Conservation (phyloP, 2,888 invertebrate genomes). For the Hypercompe scribonia region DNA sequence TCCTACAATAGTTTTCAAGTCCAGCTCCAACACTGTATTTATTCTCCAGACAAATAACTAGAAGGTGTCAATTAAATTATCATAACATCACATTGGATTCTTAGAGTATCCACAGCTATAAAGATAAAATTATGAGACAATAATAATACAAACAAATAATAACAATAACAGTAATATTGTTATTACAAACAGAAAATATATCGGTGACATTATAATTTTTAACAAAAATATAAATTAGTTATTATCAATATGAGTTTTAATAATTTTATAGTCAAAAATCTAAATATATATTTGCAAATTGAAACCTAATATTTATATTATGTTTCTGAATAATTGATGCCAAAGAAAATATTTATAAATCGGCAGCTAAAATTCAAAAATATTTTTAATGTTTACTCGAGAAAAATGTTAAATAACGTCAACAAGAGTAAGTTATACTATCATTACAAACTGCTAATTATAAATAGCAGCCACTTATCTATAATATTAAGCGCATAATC, state of each 20-base stretch:
- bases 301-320: not conserved
- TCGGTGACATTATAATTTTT: slow-evolving; percentile 38
- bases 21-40: slow-evolving; percentile 76
- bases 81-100: slow-evolving; percentile 48
- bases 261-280: slow-evolving; percentile 22
- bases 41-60: slow-evolving; percentile 49
- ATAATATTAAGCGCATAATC: slow-evolving; percentile 48
- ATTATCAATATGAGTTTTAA: slow-evolving; percentile 27
- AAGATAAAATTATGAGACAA: too few relatives aligned
- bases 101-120: slow-evolving; percentile 40
- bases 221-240: slow-evolving; percentile 50
- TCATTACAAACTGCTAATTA: slow-evolving; percentile 27
- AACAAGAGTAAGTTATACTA: slow-evolving; percentile 14
- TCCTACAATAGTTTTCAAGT: slow-evolving; percentile 68
- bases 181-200: too few relatives aligned
- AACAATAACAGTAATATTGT: too few relatives aligned
- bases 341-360: slow-evolving; percentile 5
- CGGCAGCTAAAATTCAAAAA: not conserved
- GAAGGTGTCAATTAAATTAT: slow-evolving; percentile 38
- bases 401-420: slow-evolving; percentile 7
- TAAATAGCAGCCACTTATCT: slow-evolving; percentile 40
- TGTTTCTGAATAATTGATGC: slow-evolving; percentile 12
- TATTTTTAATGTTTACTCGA: not conserved
- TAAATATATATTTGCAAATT: slow-evolving; percentile 2
- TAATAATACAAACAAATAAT: too few relatives aligned